Conservation (phyloP, 2,888 invertebrate genomes). For the Andrena flavipes region DNA sequence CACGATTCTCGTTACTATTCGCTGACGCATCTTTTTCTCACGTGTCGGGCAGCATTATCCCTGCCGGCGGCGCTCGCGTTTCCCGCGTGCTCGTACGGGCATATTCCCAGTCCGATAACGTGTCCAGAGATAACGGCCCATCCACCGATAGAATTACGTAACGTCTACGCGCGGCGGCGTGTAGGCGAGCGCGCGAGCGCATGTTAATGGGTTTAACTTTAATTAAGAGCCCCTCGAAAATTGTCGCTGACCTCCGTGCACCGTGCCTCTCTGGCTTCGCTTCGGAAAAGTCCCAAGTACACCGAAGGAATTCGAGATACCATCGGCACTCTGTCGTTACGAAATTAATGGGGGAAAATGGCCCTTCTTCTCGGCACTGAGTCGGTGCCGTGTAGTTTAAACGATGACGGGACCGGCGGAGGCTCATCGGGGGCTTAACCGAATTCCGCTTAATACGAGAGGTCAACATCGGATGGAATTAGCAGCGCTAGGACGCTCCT, state of each 20-base stretch:
- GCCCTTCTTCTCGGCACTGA: neutral
- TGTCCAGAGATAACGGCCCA: constrained; percentile 51
- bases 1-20: neutral
- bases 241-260: constrained; percentile 42
- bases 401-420: neutral
- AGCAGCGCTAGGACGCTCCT: neutral
- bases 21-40: constrained; percentile 20
- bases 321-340: neutral
- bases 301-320: neutral
- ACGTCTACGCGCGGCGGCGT: constrained; percentile 43
- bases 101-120: constrained; percentile 37
- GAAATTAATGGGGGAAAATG: neutral
- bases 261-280: neutral
- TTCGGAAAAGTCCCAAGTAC: constrained; percentile 24
- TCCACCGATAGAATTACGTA: constrained; percentile 67
- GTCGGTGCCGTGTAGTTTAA: too few relatives aligned
- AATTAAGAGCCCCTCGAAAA: constrained; percentile 69
- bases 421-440: neutral
- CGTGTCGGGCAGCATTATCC: neutral
- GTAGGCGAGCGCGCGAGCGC: constrained; percentile 18
- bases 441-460: constrained; percentile 8
- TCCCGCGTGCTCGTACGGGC: neutral
- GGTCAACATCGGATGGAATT: constrained; percentile 24
- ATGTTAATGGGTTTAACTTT: constrained; percentile 69
- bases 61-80: neutral